Percentiles rank a stretch among this genome's conserved stretches.
These are phyloP conservation scores for Thrips palmi DNA, from an alignment of 1,140 invertebrate species.

Conservation along the genomic window DNA sequence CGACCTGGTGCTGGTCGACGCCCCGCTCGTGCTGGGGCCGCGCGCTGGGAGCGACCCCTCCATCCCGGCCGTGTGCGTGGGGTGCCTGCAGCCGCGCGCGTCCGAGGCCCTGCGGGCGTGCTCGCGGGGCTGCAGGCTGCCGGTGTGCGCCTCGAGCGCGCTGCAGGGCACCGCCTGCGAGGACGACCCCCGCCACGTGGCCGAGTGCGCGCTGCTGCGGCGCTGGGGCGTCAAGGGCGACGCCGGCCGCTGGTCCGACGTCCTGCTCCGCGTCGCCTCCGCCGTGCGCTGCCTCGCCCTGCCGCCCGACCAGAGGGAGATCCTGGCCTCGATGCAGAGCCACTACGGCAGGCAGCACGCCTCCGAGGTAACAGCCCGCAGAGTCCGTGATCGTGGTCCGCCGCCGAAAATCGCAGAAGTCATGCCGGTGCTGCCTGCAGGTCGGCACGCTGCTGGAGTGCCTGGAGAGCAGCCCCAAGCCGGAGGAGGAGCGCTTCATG, in stretches of 20 bases:
- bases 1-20: conserved; percentile 44
- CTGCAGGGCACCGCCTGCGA: conserved; percentile 34
- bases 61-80: not conserved
- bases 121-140: conserved; percentile 31
- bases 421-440: too few relatives aligned
- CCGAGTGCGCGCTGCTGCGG: conserved; percentile 39
- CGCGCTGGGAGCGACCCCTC: not conserved
- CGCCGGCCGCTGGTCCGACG: conserved; percentile 28
- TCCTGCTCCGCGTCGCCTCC: conserved; percentile 32
- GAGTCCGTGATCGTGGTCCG: too few relatives aligned
- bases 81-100: too few relatives aligned
- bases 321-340: conserved; percentile 32
- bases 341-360: conserved; percentile 30
- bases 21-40: conserved; percentile 36
- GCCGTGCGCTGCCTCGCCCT: conserved; percentile 37
- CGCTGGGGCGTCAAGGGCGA: too few relatives aligned
- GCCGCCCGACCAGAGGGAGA: conserved; percentile 26
- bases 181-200: conserved; percentile 26
- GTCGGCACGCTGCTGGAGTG: not conserved
- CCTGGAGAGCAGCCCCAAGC: not conserved
- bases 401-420: too few relatives aligned
- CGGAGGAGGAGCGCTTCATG: conserved; percentile 33
- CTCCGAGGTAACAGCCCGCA: not conserved
- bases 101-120: conserved; percentile 23
- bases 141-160: too few relatives aligned